Base-by-base conservation (phyloP, 2,113 vertebrate genomes). In the Vireo altiloquus region DNA sequence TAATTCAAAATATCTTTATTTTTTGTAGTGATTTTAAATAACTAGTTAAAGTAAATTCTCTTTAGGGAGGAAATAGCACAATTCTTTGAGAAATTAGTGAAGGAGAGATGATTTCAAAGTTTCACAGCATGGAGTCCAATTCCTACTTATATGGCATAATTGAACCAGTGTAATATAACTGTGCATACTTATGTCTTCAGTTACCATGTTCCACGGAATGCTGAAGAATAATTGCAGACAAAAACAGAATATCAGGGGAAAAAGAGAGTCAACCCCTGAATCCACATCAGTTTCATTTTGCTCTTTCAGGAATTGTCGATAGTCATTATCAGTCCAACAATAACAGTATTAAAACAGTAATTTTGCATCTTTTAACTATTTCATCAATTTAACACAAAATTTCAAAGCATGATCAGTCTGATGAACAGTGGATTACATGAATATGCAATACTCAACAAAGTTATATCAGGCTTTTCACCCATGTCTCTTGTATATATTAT, bases 401-500 rank as follows among this genome's bases (percentile, higher is more conserved):
- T 94, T 92, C 40, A 75, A 83, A 92, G 75, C 44, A 64, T 64
- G 76, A 93, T 77, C 75, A 88, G n/a, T 90, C 50, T 76, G 63
- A 63, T 92, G 66, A 92, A 40, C 59, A 79, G 74, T 53, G 40
- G 47, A 93, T 92, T 88, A 81, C 56, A 94, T 92, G 44, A 95
- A 96, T 92, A 95, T 83, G 71, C 75, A 88, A 44, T 54, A 71
- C 35, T 74, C 74, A 79, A 57, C 53, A 24, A 81, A 90, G 82
- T 84, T 78, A 12, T 78, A 69, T 76, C 25, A 76, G 74, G 23
- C 46, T 84, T 64, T 95, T 95, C 91, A 94, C 74, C 81, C 91
- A 80, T 85, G 63, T 69, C 70, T 59, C 68, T 63, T 87, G 16
- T 91, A 89, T 76, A 64, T 85, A 82, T 90, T 92, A 79, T 63